These are phyloP conservation scores for Sebastes steindachneri DNA, from an alignment of 2,797 vertebrate genomes.

Conservation along the genomic window DNA sequence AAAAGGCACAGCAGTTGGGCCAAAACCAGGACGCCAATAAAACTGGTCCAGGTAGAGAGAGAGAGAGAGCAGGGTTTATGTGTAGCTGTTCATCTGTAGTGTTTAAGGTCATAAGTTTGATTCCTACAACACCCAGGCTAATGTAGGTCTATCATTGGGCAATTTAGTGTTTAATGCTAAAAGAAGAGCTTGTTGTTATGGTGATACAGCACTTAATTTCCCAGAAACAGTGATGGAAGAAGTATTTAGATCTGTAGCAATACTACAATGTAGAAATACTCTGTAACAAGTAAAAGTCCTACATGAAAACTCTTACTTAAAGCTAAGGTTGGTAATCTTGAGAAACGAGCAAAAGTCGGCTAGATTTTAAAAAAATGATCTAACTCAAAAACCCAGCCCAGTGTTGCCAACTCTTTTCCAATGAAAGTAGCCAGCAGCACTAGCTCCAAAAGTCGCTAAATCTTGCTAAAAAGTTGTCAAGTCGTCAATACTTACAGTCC, in stretches of 20 bases:
- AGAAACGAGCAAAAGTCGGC: too few relatives aligned
- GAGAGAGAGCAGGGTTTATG: neutral
- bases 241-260: neutral
- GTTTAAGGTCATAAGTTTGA: neutral
- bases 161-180: neutral
- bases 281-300: neutral
- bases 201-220: neutral
- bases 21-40: conserved; percentile 47
- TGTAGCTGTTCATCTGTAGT: neutral
- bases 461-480: too few relatives aligned
- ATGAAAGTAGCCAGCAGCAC: too few relatives aligned
- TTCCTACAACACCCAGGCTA: neutral
- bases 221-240: neutral
- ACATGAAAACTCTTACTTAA: neutral
- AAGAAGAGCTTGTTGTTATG: neutral
- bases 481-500: too few relatives aligned
- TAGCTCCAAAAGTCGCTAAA: too few relatives aligned
- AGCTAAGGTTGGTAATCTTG: too few relatives aligned
- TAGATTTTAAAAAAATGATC: too few relatives aligned
- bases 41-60: conserved; percentile 19
- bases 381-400: too few relatives aligned
- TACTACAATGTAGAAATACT: neutral
- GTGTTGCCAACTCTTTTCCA: too few relatives aligned
- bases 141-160: neutral
- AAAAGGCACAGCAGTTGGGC: conserved; percentile 43